These are phyloP conservation scores for Drosophila gaucha DNA, from an alignment of 2,888 invertebrate species.

Conservation along the genomic window DNA sequence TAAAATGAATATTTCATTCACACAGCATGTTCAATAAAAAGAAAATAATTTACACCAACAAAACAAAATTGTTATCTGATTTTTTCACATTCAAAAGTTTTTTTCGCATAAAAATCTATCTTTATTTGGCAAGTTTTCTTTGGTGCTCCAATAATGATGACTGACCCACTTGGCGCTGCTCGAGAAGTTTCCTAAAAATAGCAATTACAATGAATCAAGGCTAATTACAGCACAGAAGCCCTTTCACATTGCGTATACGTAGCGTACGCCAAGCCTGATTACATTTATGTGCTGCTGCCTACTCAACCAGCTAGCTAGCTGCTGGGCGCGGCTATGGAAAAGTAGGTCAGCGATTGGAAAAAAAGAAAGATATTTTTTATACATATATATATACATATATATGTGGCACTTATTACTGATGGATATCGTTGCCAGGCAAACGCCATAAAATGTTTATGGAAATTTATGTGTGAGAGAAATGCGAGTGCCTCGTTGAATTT, in stretches of 20 bases:
- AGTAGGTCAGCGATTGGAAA: conserved; percentile 73
- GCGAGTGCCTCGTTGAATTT: conserved; percentile 48
- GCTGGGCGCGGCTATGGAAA: conserved; percentile 37
- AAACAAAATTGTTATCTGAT: background rate
- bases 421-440: conserved; percentile 47
- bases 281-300: conserved; percentile 23
- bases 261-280: conserved; percentile 21
- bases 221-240: conserved; percentile 35
- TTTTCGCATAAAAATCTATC: conserved; percentile 35
- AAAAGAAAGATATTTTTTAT: conserved; percentile 38
- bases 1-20: conserved; percentile 53
- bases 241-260: conserved; percentile 34
- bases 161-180: conserved; percentile 43
- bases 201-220: conserved; percentile 45
- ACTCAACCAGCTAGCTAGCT: background rate
- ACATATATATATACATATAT: background rate
- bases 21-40: conserved; percentile 73
- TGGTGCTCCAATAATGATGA: conserved; percentile 15
- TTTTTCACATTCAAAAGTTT: background rate
- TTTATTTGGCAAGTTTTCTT: conserved; percentile 12
- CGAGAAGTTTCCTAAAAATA: conserved; percentile 30
- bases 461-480: conserved; percentile 44
- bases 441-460: conserved; percentile 46
- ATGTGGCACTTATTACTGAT: conserved; percentile 30
- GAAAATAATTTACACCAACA: conserved; percentile 75